These are phyloP conservation scores for Tipula unca DNA, from an alignment of 2,888 invertebrate genomes.

Conservation along the genomic window DNA sequence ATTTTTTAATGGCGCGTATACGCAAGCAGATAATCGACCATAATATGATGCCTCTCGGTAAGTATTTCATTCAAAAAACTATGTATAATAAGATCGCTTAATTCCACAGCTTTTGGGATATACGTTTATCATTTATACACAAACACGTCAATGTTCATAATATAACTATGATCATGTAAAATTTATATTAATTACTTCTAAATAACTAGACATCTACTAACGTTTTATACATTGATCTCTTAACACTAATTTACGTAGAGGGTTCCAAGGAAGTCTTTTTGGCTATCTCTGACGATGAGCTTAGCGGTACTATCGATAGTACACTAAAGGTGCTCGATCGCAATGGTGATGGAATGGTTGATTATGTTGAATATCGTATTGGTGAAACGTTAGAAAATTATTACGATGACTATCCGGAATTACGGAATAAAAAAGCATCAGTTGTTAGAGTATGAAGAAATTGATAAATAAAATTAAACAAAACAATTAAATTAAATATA, in stretches of 20 bases:
- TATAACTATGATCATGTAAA: neutral
- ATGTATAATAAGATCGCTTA: neutral
- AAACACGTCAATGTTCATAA: neutral
- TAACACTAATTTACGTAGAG: neutral
- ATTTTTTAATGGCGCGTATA: neutral
- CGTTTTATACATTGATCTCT: neutral
- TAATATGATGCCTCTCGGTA: neutral
- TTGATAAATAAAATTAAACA: neutral
- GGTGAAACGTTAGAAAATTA: slow-evolving; percentile 19
- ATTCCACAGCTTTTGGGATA: neutral
- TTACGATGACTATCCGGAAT: neutral
- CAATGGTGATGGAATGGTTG: slow-evolving; percentile 67
- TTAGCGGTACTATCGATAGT: slow-evolving; percentile 46
- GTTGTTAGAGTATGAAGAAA: neutral
- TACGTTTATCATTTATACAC: neutral
- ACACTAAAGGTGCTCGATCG: slow-evolving; percentile 57
- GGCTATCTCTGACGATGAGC: neutral
- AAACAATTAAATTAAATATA: neutral
- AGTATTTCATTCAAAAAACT: neutral
- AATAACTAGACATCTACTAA: neutral
- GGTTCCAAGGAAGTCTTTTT: neutral
- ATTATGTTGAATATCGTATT: slow-evolving; percentile 51
- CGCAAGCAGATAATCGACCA: neutral
- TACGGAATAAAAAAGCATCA: neutral
- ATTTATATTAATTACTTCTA: neutral